Conservation (phyloP, 2,888 invertebrate species). For the Eurytoma adleriae region DNA sequence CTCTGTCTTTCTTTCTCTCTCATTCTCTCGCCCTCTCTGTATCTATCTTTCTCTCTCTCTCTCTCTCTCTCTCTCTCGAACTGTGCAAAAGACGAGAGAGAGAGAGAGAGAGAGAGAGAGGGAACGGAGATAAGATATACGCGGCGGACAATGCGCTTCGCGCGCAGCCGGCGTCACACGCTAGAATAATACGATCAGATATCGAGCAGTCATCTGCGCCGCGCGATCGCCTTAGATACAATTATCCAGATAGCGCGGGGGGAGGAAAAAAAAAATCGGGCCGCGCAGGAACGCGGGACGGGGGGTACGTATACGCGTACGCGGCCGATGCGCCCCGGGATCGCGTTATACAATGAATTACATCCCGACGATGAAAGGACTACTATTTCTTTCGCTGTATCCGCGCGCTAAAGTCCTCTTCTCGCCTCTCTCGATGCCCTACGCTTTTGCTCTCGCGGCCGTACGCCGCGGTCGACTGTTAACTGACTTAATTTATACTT, state of each 20-base stretch:
- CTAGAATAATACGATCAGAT: conserved; percentile 59
- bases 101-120: conserved; percentile 37
- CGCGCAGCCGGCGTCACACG: conserved; percentile 39
- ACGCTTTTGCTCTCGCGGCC: not conserved
- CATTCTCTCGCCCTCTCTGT: too few relatives aligned
- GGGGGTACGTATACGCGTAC: not conserved
- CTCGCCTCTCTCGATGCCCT: not conserved
- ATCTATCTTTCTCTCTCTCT: too few relatives aligned
- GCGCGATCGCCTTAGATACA: conserved; percentile 66
- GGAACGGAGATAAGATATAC: conserved; percentile 54
- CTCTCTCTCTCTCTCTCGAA: not conserved
- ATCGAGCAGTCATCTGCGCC: conserved; percentile 62
- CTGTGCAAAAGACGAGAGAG: conserved; percentile 20
- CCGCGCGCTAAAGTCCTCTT: not conserved
- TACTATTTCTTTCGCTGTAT: conserved; percentile 28
- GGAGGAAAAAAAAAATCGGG: not conserved
- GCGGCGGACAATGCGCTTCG: conserved; percentile 55
- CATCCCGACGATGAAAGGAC: conserved; percentile 51
- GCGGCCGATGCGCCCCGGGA: not conserved
- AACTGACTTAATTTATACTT: too few relatives aligned
- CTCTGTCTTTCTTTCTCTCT: too few relatives aligned
- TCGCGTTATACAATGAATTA: conserved; percentile 65
- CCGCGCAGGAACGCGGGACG: not conserved
- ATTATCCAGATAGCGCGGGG: conserved; percentile 67
- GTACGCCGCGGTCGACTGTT: not conserved